Base-by-base conservation (phyloP, 2,113 vertebrate species). In the Penelope pileata region DNA sequence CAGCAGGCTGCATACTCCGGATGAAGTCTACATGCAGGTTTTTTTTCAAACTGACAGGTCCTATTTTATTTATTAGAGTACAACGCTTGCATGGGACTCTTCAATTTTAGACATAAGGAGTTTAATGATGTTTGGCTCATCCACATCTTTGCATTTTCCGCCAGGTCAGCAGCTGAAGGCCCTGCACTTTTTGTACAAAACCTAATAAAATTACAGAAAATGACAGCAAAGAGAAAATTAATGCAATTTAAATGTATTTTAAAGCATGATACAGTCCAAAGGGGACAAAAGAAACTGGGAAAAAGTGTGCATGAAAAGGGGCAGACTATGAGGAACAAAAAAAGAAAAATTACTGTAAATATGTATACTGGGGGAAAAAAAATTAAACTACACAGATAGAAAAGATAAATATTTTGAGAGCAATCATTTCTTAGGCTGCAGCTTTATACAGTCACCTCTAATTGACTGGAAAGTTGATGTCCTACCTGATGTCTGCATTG, bases 181-280 rank as follows among this genome's bases (percentile, higher is more conserved):
- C 81, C 90, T 94, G 59, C 16, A 84, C 79, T 96, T 97, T 84
- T 85, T 86, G 26, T 80, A 75, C 10, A 94, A 97, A 95, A 82
- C 45, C 56, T 94, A 94, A 92, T 85, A 92, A 95, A 97, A 97
- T 78, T 81, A 92, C 81, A 36, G 63, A 90, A 96, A 95, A 96
- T 88, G 14, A 96, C 54, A 94, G 51, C 38, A 22, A 86, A 93
- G 83, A 94, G 83, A 93, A 92, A 97, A 97, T 88, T 34, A 96
- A 87, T 96, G 56, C 22, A 38, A 62, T 73, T 93, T 95, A 93
- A 91, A 94, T 83, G 45, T 23, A 96, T 83, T 95, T 96, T 85
- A 91, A 90, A 88, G 70, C 34, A 63, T 48, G 12, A 47, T 54
- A 81, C 9, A 91, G 47, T 59, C 58, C 32, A 93, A 94, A 96